Evolutionary conservation across 2,797 vertebrate genomes (phyloP).

Genomic region (Sebastes kiyomatsui): DNA sequence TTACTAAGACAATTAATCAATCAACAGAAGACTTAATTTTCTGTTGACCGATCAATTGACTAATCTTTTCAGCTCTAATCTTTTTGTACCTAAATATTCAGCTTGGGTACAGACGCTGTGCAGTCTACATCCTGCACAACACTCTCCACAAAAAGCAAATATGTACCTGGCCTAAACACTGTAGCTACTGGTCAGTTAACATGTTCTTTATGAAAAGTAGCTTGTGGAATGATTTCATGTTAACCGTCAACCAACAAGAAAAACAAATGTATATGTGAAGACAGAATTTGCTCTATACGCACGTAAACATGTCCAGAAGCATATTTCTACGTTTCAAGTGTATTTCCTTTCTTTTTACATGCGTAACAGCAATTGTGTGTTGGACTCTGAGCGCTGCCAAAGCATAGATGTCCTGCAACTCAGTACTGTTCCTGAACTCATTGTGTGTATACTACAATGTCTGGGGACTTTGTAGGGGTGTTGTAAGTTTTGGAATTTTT

Average conservation of each 20-base stretch:
- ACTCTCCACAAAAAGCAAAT: background rate
- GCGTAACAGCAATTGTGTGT: background rate
- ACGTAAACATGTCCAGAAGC: background rate
- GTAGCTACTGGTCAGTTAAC: background rate
- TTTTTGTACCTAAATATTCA: background rate
- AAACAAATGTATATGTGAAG: background rate
- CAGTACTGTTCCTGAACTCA: background rate
- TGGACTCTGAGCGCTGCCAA: background rate
- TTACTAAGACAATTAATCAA: background rate
- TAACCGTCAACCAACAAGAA: background rate
- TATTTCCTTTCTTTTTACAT: background rate
- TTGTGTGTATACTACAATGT: background rate
- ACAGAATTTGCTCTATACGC: background rate
- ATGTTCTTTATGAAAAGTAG: background rate
- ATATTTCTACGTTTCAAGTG: background rate
- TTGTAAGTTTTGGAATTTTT: background rate
- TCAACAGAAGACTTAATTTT: background rate
- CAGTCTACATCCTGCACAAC: too few relatives aligned
- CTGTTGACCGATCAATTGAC: background rate
- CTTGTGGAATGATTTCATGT: background rate
- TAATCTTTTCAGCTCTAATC: background rate
- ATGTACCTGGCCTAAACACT: too few relatives aligned
- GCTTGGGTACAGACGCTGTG: background rate
- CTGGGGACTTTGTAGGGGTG: background rate
- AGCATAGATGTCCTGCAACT: background rate